Conservation (phyloP, 1,140 invertebrate species). For the Sarcophaga peregrina region DNA sequence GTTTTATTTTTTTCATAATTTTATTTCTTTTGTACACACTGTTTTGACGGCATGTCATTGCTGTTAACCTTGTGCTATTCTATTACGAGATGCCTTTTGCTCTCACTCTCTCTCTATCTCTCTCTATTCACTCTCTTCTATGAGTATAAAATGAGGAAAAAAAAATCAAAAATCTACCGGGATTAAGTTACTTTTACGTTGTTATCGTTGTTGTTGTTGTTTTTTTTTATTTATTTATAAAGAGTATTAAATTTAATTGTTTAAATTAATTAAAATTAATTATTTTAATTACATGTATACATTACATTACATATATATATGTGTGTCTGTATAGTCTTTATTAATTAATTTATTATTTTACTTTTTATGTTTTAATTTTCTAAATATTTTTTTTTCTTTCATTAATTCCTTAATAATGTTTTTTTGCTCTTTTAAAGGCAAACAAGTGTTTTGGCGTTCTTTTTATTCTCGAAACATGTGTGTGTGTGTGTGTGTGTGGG, state of each 20-base stretch:
- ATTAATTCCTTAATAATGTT: too few species aligned
- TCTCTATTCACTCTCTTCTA: neutral
- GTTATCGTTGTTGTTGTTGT: neutral
- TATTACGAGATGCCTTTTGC: neutral
- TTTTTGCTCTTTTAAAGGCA: too few species aligned
- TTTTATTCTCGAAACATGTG: too few species aligned
- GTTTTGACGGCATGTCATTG: neutral
- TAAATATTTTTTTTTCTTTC: too few species aligned
- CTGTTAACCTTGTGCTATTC: slow-evolving; percentile 4
- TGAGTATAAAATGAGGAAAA: neutral
- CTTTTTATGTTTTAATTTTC: too few species aligned
- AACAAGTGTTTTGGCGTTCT: too few species aligned
- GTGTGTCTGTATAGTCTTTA: too few species aligned
- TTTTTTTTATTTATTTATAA: neutral
- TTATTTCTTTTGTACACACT: neutral
- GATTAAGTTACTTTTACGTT: neutral
- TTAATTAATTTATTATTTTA: too few species aligned
- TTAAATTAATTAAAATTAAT: too few species aligned
- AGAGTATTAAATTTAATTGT: neutral
- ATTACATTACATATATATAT: too few species aligned
- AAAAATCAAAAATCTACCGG: neutral
- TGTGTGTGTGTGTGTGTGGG: too few species aligned
- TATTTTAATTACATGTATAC: too few species aligned
- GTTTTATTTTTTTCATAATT: neutral
- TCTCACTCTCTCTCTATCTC: neutral